Evolutionary conservation across 2,888 invertebrate species (phyloP), one percentile per base, ranked within the genome.

Genomic region (Dascillus cervinus): DNA sequence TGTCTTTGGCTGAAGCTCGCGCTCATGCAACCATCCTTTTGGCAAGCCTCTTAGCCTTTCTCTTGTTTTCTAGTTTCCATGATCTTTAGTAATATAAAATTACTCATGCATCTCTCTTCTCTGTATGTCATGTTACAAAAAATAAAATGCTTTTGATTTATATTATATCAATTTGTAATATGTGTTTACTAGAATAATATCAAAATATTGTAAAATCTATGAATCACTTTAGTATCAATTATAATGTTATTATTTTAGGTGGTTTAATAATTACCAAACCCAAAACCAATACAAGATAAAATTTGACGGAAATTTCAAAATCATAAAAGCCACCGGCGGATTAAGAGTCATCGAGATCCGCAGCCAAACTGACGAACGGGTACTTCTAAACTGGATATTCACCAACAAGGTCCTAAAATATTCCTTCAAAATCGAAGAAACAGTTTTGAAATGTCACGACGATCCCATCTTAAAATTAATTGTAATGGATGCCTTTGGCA

Each of bases 271-370:
- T 34, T 53, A 49, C 24, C 32, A 28, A 25, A 35, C 32, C 6
- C 30, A 20, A 13, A 25, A 28, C 24, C 37, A 25, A 13, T 20
- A 26, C 26, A 24, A 28, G 29, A 45, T 24, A 68, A 47, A 46
- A n/a, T 64, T 53, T 29, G 59, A 64, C 37, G 11, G 27, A 2
- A 30, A 22, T 3, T 50, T 46, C 9, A 55, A 52, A 34, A 63
- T 75, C 57, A 70, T 81, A 13, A 70, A 70, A 49, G 78, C 79
- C 4, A 73, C 73, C 30, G 70, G 69, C 22, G 79, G 79, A 8
- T 66, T 82, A 34, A 65, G 78, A 53, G 76, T 79, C 32, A 72
- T 81, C 20, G 79, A 81, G 69, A 69, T 81, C 13, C 66, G 80
- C 53, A 71, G 70, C 48, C 71, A 73, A 46, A 65, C 67, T 19